Percentiles rank a stretch among this genome's conserved stretches.
Conservation (phyloP, 2,888 invertebrate genomes). For the Rotaria macrura region DNA sequence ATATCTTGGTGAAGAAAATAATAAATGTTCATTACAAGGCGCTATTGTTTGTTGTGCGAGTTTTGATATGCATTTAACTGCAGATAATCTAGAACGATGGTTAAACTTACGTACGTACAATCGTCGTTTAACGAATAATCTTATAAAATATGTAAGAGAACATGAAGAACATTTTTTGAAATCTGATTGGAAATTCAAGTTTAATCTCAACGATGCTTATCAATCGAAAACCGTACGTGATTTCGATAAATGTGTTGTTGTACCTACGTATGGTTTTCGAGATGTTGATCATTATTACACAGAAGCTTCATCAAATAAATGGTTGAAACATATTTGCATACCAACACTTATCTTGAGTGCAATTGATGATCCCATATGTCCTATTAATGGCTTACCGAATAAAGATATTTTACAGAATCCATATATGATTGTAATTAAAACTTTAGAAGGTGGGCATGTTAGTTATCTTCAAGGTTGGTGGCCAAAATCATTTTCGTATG, state of each 20-base stretch:
- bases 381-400: constrained; percentile 23
- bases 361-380: constrained; percentile 30
- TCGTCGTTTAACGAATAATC: constrained; percentile 16
- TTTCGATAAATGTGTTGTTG: constrained; percentile 25
- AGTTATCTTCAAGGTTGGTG: constrained; percentile 28
- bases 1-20: constrained; percentile 27
- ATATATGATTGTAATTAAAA: constrained; percentile 21
- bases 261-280: constrained; percentile 27
- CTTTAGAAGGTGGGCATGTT: constrained; percentile 32
- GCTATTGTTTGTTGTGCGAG: constrained; percentile 26
- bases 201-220: neutral
- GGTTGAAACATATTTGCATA: constrained; percentile 25
- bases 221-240: constrained; percentile 26
- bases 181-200: neutral
- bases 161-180: neutral
- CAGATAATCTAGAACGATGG: constrained; percentile 27
- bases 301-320: constrained; percentile 23
- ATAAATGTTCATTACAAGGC: constrained; percentile 3
- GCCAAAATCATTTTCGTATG: constrained; percentile 6
- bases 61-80: constrained; percentile 28
- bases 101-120: constrained; percentile 24
- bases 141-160: constrained; percentile 23
- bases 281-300: constrained; percentile 28
- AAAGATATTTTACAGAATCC: constrained; percentile 29
- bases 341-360: constrained; percentile 33